Percentiles rank a stretch among this genome's conserved stretches.
These are phyloP conservation scores for Macquaria ambigua DNA, from an alignment of 2,113 vertebrate species.

Conservation along the genomic window DNA sequence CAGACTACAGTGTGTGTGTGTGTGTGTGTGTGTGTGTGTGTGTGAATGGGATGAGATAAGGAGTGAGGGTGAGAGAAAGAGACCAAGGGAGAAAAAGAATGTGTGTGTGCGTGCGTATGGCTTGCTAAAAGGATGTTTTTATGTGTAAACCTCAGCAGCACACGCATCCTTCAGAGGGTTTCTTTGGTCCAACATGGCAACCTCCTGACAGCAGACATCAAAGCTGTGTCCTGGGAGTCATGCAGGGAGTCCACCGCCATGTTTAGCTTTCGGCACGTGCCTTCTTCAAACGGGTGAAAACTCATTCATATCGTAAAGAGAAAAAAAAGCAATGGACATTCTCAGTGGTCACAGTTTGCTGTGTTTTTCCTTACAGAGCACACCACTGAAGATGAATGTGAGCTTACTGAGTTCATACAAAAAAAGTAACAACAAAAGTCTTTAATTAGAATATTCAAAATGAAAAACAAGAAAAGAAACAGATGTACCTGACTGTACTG, in stretches of 20 bases:
- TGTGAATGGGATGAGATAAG: constrained; percentile 13
- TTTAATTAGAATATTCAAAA: constrained; percentile 27
- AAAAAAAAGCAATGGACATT: constrained; percentile 12
- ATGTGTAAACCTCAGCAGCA: constrained; percentile 44
- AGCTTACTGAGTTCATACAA: constrained; percentile 50
- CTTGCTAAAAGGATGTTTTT: constrained; percentile 43
- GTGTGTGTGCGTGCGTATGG: constrained; percentile 26
- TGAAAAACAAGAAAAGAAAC: constrained; percentile 1
- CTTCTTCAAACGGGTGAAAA: constrained; percentile 14
- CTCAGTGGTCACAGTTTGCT: constrained; percentile 40
- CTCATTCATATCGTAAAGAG: constrained; percentile 16
- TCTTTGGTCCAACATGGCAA: constrained; percentile 66
- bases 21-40: constrained; percentile 22
- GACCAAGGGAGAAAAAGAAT: neutral
- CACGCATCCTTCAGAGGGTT: constrained; percentile 33
- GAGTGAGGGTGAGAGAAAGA: constrained; percentile 14
- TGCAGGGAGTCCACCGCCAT: neutral
- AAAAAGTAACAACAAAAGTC: constrained; percentile 46
- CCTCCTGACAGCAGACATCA: constrained; percentile 18
- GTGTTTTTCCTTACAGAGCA: neutral
- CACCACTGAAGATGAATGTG: constrained; percentile 28
- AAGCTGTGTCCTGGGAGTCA: constrained; percentile 11
- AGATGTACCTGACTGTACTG: constrained; percentile 47
- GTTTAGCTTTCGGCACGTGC: neutral
- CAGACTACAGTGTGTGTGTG: constrained; percentile 18